Evolutionary conservation across 2,113 vertebrate genomes (phyloP), one percentile per base, ranked within the genome.

Genomic region (Megaleporinus macrocephalus): DNA sequence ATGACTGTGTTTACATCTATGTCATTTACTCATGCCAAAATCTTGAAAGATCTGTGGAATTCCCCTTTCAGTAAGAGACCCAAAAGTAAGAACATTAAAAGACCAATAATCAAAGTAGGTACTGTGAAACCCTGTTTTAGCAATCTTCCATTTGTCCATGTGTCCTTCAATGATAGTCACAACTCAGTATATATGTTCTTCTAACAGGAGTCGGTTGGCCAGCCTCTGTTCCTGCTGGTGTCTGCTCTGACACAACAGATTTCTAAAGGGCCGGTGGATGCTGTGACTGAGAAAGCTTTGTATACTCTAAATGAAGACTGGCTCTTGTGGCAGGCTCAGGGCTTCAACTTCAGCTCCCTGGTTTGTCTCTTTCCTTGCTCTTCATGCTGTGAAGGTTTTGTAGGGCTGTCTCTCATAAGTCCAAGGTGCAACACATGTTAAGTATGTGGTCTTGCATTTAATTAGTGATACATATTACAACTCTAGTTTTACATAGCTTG

Each of bases 231-330:
- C 89, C 89, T 95, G 84, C 89, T 99, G 86, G 96, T 98, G 86
- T 96, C 95, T 20, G 97, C 96, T 10, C 89, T 99, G 87, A 95
- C 93, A 65, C 97, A 98, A 90, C 96, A 96, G 89, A 98, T 95
- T 57, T 95, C 94, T 74, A 96, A 96, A 91, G 97, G 97, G 1
- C 98, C 98, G 0, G 97, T 99, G 33, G 98, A 99, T 0, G 95
- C 94, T 0, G 95, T 99, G 84, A 97, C 96, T 1, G 96, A 95
- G 88, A 99, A 97, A 88, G 96, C 98, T 3, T 91, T 98, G 33
- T 97, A 98, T 91, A 99, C 97, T 0, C 95, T 99, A 16, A 99
- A 95, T 0, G 98, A 99, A 88, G 97, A 99, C 93, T 98, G 97
- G 96, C 94, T 99, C 80, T 92, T 99, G 85, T 98, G 97, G 95